A percentile compares a stretch with the other conserved stretches of the same genome.
Conservation (phyloP, 2,113 vertebrate genomes). For the Labrus mixtus region DNA sequence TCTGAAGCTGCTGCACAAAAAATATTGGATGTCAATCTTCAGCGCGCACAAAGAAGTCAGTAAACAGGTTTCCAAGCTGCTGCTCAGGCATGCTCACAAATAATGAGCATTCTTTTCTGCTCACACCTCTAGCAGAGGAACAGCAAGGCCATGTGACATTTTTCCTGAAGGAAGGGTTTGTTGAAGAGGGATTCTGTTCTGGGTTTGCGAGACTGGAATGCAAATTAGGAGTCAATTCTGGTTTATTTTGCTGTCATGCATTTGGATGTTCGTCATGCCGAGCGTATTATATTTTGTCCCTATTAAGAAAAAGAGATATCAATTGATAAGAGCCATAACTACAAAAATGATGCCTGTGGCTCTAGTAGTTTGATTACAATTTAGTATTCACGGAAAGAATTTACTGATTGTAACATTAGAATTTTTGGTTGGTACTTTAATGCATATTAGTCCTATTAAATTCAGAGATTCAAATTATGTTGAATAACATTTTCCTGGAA, state of each 20-base stretch:
- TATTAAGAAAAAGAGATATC: neutral
- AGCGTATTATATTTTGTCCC: too few relatives aligned
- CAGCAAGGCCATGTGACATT: neutral
- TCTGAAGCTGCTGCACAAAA: slow-evolving; percentile 23
- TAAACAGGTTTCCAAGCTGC: slow-evolving; percentile 50
- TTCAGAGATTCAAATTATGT: too few relatives aligned
- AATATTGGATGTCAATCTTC: slow-evolving; percentile 35
- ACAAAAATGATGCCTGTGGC: neutral
- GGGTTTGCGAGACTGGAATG: neutral
- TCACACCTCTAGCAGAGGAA: slow-evolving; percentile 12
- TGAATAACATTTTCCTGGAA: too few relatives aligned
- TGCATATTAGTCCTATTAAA: too few relatives aligned
- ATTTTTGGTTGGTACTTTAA: too few relatives aligned
- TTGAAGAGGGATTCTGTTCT: slow-evolving; percentile 9
- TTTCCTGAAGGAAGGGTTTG: neutral
- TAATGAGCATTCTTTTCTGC: slow-evolving; percentile 42
- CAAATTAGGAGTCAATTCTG: neutral
- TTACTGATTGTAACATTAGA: too few relatives aligned
- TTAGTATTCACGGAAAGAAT: neutral
- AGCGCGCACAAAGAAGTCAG: slow-evolving; percentile 4
- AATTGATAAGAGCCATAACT: neutral
- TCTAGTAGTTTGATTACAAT: too few relatives aligned
- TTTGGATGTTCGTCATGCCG: neutral
- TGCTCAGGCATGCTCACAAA: slow-evolving; percentile 26
- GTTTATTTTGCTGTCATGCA: neutral